Evolutionary conservation across 2,113 vertebrate genomes (phyloP), one percentile per base, ranked within the genome.

Genomic region (Chlorodrepanis virens): DNA sequence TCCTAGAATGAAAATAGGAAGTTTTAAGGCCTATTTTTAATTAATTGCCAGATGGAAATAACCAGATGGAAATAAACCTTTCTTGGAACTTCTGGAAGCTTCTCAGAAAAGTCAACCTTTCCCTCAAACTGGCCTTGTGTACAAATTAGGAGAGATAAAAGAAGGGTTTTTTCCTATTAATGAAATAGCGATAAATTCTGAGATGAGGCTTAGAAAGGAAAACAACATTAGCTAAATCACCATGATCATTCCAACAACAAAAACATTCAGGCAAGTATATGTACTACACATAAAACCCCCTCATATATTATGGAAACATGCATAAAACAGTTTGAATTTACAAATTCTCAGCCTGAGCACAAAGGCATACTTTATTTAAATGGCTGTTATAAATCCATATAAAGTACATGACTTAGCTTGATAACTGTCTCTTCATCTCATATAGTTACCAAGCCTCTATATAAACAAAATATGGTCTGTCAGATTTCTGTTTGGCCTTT

Each of bases 401-500:
- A 42, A 85, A 95, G 33, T 14, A 71, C 10, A 82, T 9, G 16
- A 49, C 37, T 72, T 80, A 56, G 68, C 27, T 82, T 80, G 84
- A 7, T 28, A 88, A 77, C 44, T 39, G 15, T 74, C 63, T 94
- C 44, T 83, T 65, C 33, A 83, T 74, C 59, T 93, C 52, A 63
- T 33, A 74, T 1, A 75, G 50, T 83, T 77, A 74, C 39, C 47
- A 86, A 59, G 28, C 27, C 20, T 83, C 60, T 90, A 50, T 57
- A 91, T 70, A 88, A 91, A 94, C 39, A 92, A 93, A 94, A 92
- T 81, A 77, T 4, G 1, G 39, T 45, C 84, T 94, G 85, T 80
- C 68, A 88, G 64, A 86, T 83, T 90, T 74, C 67, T 92, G 54
- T 70, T 74, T 93, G 93, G 50, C 60, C 35, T 83, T 80, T 86